Conservation (phyloP, 2,113 vertebrate genomes). For the Notarius lentiginosus region DNA sequence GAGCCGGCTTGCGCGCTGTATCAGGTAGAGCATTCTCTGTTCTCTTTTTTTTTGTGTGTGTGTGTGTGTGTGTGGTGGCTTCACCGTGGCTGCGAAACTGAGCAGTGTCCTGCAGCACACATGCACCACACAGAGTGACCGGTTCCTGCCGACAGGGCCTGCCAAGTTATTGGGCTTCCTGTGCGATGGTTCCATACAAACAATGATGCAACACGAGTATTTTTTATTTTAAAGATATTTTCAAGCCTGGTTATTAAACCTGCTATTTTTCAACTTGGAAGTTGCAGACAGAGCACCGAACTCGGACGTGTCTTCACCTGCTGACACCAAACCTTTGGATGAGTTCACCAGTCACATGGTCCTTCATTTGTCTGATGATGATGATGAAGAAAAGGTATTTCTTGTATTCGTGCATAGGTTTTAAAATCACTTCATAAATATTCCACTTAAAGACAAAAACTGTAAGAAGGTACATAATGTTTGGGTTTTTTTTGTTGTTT, state of each 20-base stretch:
- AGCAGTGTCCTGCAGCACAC: slow-evolving; percentile 70
- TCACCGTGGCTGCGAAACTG: slow-evolving; percentile 67
- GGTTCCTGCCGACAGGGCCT: slow-evolving; percentile 96
- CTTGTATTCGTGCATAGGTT: background rate
- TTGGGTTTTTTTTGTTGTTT: no score
- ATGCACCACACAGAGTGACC: slow-evolving; percentile 81
- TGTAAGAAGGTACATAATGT: background rate
- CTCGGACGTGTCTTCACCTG: background rate
- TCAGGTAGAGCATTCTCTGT: background rate
- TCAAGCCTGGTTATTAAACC: background rate
- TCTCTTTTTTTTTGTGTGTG: background rate
- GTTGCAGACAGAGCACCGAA: slow-evolving; percentile 22
- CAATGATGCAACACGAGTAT: background rate
- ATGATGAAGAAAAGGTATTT: slow-evolving; percentile 47
- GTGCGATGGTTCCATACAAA: slow-evolving; percentile 95
- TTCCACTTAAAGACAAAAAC: background rate
- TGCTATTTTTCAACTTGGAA: background rate
- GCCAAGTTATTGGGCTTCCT: slow-evolving; percentile 80
- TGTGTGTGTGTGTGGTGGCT: slow-evolving; percentile 38
- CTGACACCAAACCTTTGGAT: background rate
- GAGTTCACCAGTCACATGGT: slow-evolving; percentile 59
- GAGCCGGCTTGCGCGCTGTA: background rate
- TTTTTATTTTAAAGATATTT: background rate
- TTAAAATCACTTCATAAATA: background rate
- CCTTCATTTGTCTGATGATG: slow-evolving; percentile 63